Conservation (phyloP, 2,888 invertebrate species). For the Xylota segnis region DNA sequence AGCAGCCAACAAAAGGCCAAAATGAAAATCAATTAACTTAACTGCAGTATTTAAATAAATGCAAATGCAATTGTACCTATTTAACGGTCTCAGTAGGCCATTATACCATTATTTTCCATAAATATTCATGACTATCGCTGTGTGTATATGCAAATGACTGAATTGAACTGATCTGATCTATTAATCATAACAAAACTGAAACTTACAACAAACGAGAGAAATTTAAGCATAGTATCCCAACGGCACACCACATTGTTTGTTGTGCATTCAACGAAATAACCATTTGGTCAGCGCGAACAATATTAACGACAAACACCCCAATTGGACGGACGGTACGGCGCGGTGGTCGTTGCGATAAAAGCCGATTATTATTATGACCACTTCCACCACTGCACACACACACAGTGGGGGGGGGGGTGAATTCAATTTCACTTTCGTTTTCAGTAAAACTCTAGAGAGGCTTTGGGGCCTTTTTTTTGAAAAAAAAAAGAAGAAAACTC, state of each 20-base stretch:
- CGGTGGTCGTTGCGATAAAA: conserved; percentile 52
- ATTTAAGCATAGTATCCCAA: conserved; percentile 31
- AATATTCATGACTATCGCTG: background rate
- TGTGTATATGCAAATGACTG: background rate
- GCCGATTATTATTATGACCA: conserved; percentile 44
- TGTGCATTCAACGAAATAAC: conserved; percentile 5
- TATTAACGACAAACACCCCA: conserved; percentile 15
- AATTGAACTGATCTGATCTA: background rate
- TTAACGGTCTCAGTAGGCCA: too few relatives aligned
- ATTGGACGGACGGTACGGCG: conserved; percentile 13
- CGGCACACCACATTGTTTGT: background rate
- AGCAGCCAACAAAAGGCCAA: too few relatives aligned
- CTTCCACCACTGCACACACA: conserved; percentile 22
- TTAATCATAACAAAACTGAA: conserved; percentile 9
- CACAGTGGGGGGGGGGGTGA: conserved; percentile 25
- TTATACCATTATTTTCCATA: background rate
- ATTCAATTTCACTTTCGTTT: conserved; percentile 72
- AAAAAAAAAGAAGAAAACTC: too few relatives aligned
- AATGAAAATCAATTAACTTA: too few relatives aligned
- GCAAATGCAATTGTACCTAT: too few relatives aligned
- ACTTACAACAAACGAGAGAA: conserved; percentile 33
- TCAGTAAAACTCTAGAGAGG: conserved; percentile 43
- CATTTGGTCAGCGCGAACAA: conserved; percentile 8
- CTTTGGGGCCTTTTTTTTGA: conserved; percentile 19
- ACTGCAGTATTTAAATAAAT: too few relatives aligned